A percentile compares a stretch with the other conserved stretches of the same genome.
Evolutionary conservation across 2,888 invertebrate genomes (phyloP).

Genomic region (Spisula solida): DNA sequence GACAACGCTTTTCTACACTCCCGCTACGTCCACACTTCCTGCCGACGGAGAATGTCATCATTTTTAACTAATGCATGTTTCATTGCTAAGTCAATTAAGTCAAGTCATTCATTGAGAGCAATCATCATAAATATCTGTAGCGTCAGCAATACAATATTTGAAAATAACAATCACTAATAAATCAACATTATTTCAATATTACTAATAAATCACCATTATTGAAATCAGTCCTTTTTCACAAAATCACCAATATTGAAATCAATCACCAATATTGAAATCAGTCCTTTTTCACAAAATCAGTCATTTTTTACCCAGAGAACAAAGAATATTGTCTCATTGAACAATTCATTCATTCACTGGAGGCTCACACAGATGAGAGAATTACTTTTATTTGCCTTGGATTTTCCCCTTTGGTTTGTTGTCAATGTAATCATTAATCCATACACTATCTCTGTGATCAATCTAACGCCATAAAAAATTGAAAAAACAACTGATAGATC

Average conservation of each 20-base stretch:
- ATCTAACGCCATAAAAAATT: not conserved
- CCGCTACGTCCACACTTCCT: slow-evolving; percentile 16
- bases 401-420: not conserved
- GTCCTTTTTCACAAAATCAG: not conserved
- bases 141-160: not conserved
- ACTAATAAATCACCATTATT: not conserved
- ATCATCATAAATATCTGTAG: not conserved
- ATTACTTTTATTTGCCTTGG: not conserved
- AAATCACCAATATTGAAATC: too few relatives aligned
- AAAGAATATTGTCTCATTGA: not conserved
- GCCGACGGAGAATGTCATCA: slow-evolving; percentile 57
- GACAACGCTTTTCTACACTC: not conserved
- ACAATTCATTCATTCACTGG: not conserved
- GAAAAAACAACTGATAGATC: not conserved
- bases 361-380: not conserved
- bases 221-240: not conserved
- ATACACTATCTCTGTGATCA: not conserved
- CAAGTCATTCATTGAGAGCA: not conserved
- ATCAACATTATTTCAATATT: not conserved
- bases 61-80: slow-evolving; percentile 34
- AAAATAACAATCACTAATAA: not conserved
- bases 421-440: not conserved
- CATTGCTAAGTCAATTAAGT: not conserved
- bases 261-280: not conserved
- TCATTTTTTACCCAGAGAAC: not conserved